Percentiles rank a stretch among this genome's conserved stretches.
Conservation (phyloP, 1,140 invertebrate species). For the Arion vulgaris region DNA sequence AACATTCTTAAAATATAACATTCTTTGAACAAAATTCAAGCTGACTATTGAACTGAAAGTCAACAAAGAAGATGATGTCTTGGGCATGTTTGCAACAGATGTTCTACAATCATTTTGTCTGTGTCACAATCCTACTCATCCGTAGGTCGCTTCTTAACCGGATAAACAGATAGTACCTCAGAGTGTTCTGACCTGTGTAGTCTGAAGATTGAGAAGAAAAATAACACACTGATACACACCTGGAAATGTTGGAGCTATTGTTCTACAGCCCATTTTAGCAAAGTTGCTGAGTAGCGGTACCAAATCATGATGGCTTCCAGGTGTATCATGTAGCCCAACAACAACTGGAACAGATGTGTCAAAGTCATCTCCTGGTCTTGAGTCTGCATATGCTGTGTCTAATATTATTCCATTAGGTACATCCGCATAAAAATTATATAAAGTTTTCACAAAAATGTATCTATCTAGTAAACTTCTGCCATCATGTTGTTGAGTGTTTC, state of each 20-base stretch:
- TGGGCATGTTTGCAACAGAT: no score
- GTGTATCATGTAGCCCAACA: conserved; percentile 44
- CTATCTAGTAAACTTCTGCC: conserved; percentile 30
- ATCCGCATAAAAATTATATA: conserved; percentile 37
- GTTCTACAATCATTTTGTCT: no score
- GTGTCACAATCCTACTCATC: no score
- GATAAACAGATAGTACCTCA: no score
- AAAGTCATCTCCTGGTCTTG: conserved; percentile 39
- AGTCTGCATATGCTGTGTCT: conserved; percentile 50
- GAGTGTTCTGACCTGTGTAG: no score
- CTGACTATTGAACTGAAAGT: no score
- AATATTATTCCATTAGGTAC: conserved; percentile 45
- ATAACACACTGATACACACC: no score
- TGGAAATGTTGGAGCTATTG: conserved; percentile 50
- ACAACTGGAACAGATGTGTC: conserved; percentile 42
- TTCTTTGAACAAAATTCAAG: no score
- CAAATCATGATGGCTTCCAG: conserved; percentile 43
- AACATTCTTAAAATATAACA: no score
- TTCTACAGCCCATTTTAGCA: conserved; percentile 46
- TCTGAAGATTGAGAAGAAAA: no score
- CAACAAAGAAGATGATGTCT: no score
- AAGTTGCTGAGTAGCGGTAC: conserved; percentile 42
- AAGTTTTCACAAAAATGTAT: conserved; percentile 35
- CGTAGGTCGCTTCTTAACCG: no score
- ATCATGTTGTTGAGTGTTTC: conserved; percentile 6